Base-by-base conservation (phyloP, 2,888 invertebrate genomes). In the Phyto melanocephala region DNA sequence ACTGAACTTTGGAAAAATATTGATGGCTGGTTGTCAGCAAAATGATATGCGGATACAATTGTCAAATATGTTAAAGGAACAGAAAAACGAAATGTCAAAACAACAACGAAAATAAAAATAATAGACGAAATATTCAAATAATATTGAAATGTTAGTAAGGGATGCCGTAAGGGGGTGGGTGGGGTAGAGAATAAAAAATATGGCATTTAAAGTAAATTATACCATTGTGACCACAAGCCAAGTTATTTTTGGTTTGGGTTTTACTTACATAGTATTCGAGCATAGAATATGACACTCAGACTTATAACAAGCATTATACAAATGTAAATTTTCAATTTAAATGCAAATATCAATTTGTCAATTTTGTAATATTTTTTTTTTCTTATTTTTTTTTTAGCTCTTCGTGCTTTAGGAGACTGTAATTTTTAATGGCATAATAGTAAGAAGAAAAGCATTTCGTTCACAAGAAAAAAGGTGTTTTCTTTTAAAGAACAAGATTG, bases 301-400 rank as follows among this genome's bases (percentile, higher is more conserved):
- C 52, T 75, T 68, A 60, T 79, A 82, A 75, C 84, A 84, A 83
- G 74, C 85, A 75, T 85, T 82, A 83, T 67, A 88, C 89, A 89
- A 90, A 90, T 91, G 90, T 91, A 91, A 89, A 91, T 91, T 91
- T 91, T 91, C 91, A 91, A 91, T 91, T 91, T 91, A 91, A 91
- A 91, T 91, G 91, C 91, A 91, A 91, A 91, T 91, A 91, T 91
- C 91, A 91, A 91, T 91, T 91, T 91, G 90, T 91, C 91, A 91
- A 91, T 91, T 86, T 87, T 86, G 79, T 80, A 79, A 67, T 74
- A 60, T 68, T 58, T 20, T 2, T 70, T 52, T 70, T 58, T 42
- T 40, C 62, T 58, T 42, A 71, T 77, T 58, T 56, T 54, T 3
- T 74, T 56, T 11, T n/a, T 2, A 7, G 2, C 2, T n/a, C 40